Conservation (phyloP, 2,888 invertebrate genomes). For the Hetaerina titia region DNA sequence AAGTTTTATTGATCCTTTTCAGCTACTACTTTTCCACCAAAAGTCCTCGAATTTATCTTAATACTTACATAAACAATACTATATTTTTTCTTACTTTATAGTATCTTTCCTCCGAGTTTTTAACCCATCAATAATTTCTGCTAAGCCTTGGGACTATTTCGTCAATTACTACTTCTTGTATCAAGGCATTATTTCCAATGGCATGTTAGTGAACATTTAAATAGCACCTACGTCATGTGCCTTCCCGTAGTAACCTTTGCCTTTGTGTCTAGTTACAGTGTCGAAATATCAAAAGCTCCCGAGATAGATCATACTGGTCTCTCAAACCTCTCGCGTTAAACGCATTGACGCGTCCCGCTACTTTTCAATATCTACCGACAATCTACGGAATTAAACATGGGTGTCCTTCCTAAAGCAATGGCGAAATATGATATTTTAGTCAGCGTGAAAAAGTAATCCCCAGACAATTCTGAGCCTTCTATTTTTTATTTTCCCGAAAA, state of each 20-base stretch:
- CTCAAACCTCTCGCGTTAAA: not conserved
- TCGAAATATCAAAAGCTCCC: not conserved
- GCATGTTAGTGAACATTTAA: not conserved
- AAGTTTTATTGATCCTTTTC: too few species aligned
- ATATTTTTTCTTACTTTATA: too few species aligned
- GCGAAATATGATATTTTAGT: constrained; percentile 6
- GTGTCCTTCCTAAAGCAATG: not conserved
- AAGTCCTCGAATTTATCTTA: too few species aligned
- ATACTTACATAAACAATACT: too few species aligned
- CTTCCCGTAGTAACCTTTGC: not conserved
- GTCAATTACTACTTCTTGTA: too few species aligned
- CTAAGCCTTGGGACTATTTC: too few species aligned
- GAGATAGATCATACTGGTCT: not conserved
- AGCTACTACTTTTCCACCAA: too few species aligned
- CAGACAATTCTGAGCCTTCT: not conserved
- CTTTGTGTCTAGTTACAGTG: not conserved
- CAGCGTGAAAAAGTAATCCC: not conserved
- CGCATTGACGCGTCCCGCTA: not conserved
- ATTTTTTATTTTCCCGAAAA: not conserved
- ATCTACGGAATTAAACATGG: not conserved
- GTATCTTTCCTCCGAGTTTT: too few species aligned
- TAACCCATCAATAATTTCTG: too few species aligned
- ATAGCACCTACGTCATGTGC: not conserved
- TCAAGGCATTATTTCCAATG: too few species aligned
- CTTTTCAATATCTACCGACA: not conserved